Percentiles rank a stretch among this genome's conserved stretches.
phyloP scores from a whole-genome alignment of 2,888 invertebrate genomes.

The Cephus nigrinus region DNA sequence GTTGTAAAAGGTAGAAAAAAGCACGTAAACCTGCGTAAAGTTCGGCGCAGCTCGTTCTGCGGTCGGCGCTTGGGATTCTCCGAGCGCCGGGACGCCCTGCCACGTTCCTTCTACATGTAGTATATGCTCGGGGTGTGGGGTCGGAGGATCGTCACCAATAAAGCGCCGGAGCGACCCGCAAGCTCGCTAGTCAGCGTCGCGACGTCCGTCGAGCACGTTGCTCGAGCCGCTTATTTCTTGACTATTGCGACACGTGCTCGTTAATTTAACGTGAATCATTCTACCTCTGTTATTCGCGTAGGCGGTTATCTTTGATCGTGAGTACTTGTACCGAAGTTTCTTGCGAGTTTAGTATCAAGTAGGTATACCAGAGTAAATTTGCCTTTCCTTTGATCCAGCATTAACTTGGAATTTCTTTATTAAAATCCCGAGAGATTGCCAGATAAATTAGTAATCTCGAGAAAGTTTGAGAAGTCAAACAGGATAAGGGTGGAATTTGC shows the following conservation, averaged over 20 bases:
- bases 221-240: slow-evolving; percentile 9
- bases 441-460: background rate
- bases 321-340: background rate
- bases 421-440: background rate
- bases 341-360: background rate
- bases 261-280: background rate
- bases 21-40: background rate
- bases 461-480: background rate
- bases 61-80: background rate
- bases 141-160: slow-evolving; percentile 28
- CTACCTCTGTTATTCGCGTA: background rate
- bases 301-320: background rate
- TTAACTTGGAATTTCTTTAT: background rate
- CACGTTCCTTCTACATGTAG: background rate
- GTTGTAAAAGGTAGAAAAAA: background rate
- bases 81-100: background rate
- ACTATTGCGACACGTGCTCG: slow-evolving; percentile 33
- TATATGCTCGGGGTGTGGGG: background rate
- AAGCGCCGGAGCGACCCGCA: slow-evolving; percentile 31
- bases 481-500: background rate
- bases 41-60: background rate
- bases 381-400: background rate
- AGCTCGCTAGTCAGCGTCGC: slow-evolving; percentile 38
- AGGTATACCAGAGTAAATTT: background rate
- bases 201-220: slow-evolving; percentile 32